phyloP scores from a whole-genome alignment of 2,113 vertebrate species.

The Microtus pennsylvanicus region DNA sequence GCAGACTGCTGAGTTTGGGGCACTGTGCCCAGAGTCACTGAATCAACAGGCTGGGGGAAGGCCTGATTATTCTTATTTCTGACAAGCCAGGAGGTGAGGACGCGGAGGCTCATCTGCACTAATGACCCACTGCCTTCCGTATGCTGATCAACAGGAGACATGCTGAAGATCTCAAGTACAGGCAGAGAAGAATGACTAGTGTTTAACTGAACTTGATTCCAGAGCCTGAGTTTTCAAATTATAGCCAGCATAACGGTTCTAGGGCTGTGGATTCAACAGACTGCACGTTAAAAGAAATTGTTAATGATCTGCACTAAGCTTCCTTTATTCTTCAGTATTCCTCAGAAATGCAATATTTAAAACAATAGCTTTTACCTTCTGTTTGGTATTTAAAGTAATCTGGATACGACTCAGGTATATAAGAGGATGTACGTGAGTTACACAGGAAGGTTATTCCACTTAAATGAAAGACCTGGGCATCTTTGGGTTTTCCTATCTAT shows the following conservation, averaged over 20 bases:
- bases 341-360: not conserved
- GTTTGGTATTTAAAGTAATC: not conserved
- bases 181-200: not conserved
- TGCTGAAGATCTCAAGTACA: not conserved
- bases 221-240: slow-evolving; percentile 23
- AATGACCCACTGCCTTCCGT: not conserved
- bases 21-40: not conserved
- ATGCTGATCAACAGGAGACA: not conserved
- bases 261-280: not conserved
- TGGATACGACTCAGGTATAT: not conserved
- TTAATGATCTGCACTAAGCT: not conserved
- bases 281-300: not conserved
- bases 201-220: not conserved
- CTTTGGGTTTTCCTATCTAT: not conserved
- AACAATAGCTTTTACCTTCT: not conserved
- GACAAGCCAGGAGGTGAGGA: not conserved
- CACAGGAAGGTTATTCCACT: not conserved
- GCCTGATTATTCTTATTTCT: not conserved
- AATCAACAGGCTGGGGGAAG: not conserved
- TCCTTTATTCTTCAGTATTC: not conserved
- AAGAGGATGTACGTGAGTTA: not conserved
- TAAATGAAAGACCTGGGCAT: not conserved
- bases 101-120: not conserved
- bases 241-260: not conserved
- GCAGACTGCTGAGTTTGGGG: not conserved